Evolutionary conservation across 2,888 invertebrate species (phyloP).

Genomic region (Archips xylosteana): DNA sequence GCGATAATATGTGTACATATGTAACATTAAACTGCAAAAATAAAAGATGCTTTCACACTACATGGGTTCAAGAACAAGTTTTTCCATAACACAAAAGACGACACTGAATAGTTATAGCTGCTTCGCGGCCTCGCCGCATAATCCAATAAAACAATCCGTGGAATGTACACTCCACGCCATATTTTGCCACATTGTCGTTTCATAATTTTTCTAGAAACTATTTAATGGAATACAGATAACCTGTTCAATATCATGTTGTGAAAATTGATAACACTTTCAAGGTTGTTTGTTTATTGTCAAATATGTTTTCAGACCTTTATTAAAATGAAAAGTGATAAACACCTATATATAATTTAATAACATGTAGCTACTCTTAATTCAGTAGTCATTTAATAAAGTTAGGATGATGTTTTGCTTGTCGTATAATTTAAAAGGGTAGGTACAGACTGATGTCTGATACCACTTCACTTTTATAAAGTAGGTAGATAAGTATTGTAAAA

Average conservation of each 20-base stretch:
- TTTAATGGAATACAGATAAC: background rate
- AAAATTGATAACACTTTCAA: background rate
- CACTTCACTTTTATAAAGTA: no score
- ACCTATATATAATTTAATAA: no score
- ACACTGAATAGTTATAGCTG: constrained; percentile 86
- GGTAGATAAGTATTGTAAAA: no score
- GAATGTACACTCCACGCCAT: constrained; percentile 79
- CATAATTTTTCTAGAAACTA: constrained; percentile 27
- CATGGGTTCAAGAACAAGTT: constrained; percentile 86
- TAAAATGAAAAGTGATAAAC: no score
- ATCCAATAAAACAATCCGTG: constrained; percentile 84
- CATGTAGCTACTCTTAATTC: no score
- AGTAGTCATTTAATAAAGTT: no score
- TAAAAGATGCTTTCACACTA: constrained; percentile 85
- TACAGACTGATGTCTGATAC: no score
- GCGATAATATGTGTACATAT: constrained; percentile 86
- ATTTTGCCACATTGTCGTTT: constrained; percentile 48
- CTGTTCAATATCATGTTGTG: no score
- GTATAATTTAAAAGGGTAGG: no score
- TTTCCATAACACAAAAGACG: constrained; percentile 86
- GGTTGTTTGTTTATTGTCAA: background rate
- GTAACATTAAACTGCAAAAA: constrained; percentile 86
- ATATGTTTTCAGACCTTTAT: background rate
- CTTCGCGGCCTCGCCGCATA: constrained; percentile 83
- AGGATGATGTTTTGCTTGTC: no score